A percentile compares a stretch with the other conserved stretches of the same genome.
phyloP scores from a whole-genome alignment of 2,797 vertebrate species.

The Tadarida brasiliensis region DNA sequence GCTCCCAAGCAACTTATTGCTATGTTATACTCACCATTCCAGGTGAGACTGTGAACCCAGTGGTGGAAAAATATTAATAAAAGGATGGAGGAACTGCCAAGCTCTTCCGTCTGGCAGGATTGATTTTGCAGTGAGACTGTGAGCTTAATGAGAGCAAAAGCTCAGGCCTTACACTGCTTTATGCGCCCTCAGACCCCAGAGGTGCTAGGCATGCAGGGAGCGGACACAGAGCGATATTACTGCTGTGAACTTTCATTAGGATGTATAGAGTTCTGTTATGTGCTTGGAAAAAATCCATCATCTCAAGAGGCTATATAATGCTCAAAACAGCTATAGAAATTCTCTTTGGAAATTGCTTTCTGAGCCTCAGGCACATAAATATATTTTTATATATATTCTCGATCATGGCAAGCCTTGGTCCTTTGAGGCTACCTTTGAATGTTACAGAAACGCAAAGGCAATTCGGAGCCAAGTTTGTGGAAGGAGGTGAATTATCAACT shows the following conservation, averaged over 20 bases:
- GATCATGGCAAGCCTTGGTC: background rate
- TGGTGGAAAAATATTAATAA: conserved; percentile 43
- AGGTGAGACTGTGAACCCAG: background rate
- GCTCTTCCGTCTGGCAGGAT: background rate
- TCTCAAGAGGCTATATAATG: conserved; percentile 71
- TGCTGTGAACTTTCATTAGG: conserved; percentile 63
- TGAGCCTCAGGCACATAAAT: conserved; percentile 60
- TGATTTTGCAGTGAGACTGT: background rate
- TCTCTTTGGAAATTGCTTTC: conserved; percentile 79
- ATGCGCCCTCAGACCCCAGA: conserved; percentile 53
- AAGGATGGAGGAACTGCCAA: conserved; percentile 32
- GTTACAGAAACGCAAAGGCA: conserved; percentile 26
- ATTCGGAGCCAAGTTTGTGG: conserved; percentile 21
- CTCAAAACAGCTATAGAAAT: conserved; percentile 77
- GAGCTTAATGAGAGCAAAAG: conserved; percentile 63
- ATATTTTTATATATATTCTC: conserved; percentile 51
- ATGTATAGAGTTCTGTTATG: conserved; percentile 58
- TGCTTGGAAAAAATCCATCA: conserved; percentile 70
- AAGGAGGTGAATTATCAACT: background rate
- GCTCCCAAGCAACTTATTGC: background rate
- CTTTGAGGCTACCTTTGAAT: conserved; percentile 4
- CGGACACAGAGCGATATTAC: background rate
- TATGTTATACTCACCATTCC: background rate
- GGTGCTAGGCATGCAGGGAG: conserved; percentile 25
- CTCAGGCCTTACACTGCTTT: background rate